These are phyloP conservation scores for Protodeltote pygarga DNA, from an alignment of 2,888 invertebrate genomes.

Conservation along the genomic window DNA sequence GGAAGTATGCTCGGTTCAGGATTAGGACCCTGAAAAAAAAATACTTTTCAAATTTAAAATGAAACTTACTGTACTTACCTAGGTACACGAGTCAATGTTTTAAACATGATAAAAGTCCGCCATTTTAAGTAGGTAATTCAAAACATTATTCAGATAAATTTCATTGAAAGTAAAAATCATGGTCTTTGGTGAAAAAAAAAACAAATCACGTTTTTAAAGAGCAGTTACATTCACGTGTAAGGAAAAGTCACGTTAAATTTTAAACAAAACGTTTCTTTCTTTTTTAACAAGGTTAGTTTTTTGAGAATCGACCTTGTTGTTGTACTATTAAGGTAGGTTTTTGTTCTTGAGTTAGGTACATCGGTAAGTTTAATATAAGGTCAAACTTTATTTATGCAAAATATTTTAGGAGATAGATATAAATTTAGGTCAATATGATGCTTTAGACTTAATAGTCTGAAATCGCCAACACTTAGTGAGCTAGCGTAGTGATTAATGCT, in stretches of 20 bases:
- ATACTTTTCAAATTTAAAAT: no score
- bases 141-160: not conserved
- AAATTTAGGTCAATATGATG: no score
- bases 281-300: no score
- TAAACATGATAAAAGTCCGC: slow-evolving; percentile 1
- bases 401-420: no score
- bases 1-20: no score
- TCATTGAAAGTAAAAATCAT: slow-evolving; percentile 29
- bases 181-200: slow-evolving; percentile 5
- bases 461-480: no score
- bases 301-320: not conserved
- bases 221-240: not conserved
- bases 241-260: slow-evolving; percentile 6
- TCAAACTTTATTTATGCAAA: not conserved
- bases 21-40: no score
- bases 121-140: not conserved
- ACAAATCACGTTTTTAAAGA: slow-evolving; percentile 3
- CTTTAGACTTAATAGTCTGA: no score
- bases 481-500: no score
- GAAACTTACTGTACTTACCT: no score
- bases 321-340: not conserved
- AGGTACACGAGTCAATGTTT: not conserved
- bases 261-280: not conserved
- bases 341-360: no score
- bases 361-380: no score